Evolutionary conservation across 64 coral and sea anemone genomes (phyloP).

Genomic region (Montipora efflorescens): DNA sequence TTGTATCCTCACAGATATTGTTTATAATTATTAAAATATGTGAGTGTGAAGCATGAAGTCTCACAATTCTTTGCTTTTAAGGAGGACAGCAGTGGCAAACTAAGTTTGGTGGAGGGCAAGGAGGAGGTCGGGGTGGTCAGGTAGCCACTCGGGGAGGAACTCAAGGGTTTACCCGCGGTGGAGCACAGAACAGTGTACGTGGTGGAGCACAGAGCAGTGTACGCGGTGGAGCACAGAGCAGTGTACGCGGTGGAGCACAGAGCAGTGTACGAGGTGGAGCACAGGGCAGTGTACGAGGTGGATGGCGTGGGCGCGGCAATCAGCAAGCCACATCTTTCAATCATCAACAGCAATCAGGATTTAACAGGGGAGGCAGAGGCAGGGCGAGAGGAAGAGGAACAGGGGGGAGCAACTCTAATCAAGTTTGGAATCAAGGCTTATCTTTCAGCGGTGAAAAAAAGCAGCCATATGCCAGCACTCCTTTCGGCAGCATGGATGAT

Average conservation of each 20-base stretch:
- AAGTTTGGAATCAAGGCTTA: conserved; percentile 48
- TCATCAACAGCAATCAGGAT: conserved; percentile 6
- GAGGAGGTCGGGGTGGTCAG: conserved; percentile 7
- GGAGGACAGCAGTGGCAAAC: conserved; percentile 3
- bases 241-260: conserved; percentile 6
- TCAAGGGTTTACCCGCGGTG: neutral
- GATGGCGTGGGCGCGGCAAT: conserved; percentile 22
- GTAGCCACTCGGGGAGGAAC: neutral
- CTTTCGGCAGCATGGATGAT: neutral
- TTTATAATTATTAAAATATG: too few relatives aligned
- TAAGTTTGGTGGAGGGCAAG: neutral
- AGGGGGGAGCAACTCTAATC: neutral
- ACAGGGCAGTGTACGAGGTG: neutral
- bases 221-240: conserved; percentile 8
- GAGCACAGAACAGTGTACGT: neutral
- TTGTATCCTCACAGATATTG: too few relatives aligned
- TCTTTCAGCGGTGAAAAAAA: conserved; percentile 17
- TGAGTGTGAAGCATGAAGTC: too few relatives aligned
- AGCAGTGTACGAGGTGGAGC: neutral
- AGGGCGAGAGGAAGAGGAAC: conserved; percentile 35
- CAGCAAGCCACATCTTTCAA: conserved; percentile 13
- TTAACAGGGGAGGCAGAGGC: conserved; percentile 47
- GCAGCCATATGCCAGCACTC: neutral
- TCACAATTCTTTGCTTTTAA: neutral
- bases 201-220: conserved; percentile 13